Conservation (phyloP, 2,113 vertebrate genomes). For the Toxotes chatareus region DNA sequence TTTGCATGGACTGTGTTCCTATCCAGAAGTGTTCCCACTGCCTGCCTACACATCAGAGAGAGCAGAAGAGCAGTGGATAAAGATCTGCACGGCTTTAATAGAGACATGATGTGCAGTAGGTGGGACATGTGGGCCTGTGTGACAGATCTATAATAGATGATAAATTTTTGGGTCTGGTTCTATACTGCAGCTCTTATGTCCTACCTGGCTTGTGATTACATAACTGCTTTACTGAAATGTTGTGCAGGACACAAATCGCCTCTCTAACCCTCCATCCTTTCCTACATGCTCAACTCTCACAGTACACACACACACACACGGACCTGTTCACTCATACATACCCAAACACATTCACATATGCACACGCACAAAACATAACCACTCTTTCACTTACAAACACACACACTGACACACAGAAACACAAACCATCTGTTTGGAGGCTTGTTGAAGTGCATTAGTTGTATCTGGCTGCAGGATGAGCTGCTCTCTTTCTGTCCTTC, state of each 20-base stretch:
- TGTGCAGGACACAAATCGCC: conserved; percentile 30
- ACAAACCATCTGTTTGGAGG: conserved; percentile 58
- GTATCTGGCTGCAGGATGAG: conserved; percentile 45
- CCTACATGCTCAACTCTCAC: background rate
- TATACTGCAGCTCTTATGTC: conserved; percentile 18
- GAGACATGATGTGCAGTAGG: conserved; percentile 39
- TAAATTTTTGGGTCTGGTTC: conserved; percentile 24
- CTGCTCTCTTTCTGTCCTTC: conserved; percentile 22
- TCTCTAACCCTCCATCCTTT: conserved; percentile 32
- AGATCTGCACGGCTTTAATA: conserved; percentile 14
- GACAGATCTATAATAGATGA: conserved; percentile 67
- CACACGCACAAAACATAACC: background rate
- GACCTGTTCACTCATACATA: no score
- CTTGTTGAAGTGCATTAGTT: conserved; percentile 52
- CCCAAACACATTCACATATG: no score
- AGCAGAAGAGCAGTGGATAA: background rate
- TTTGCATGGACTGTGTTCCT: conserved; percentile 4
- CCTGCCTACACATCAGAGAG: conserved; percentile 14
- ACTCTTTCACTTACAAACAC: conserved; percentile 13
- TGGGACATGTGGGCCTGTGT: conserved; percentile 35
- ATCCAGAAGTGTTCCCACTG: conserved; percentile 34
- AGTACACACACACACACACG: conserved; percentile 38
- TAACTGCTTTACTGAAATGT: conserved; percentile 60
- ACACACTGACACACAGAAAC: conserved; percentile 12
- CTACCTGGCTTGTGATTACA: conserved; percentile 59